Evolutionary conservation across 2,888 invertebrate genomes (phyloP), one percentile per base, ranked within the genome.

Genomic region (Ypsolopha sequella): DNA sequence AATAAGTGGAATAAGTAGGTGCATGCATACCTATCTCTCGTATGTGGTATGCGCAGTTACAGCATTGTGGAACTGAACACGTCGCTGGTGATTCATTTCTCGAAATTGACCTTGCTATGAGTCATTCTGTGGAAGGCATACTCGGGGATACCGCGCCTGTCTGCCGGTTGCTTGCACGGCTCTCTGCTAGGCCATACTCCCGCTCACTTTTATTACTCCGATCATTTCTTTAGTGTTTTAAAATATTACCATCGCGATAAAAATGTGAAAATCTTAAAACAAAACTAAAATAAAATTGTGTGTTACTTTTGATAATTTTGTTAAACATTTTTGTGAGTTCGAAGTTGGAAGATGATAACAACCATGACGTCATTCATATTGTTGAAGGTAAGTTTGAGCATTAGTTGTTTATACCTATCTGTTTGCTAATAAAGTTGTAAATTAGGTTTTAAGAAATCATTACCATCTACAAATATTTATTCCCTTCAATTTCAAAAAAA

Each of bases 91-190:
- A 87, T 85, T 87, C 87, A 87, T 85, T 85, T 85, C 85, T 87
- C 86, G 84, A 87, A 87, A 87, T 87, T 87, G 87, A 87, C 87
- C 87, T 87, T 86, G 87, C 85, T 78, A 86, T 87, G 87, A 87
- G 87, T 87, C 87, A 87, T 84, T 87, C 86, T 84, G 66, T 82
- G 80, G 81, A 80, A 84, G 84, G 85, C 86, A 86, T 84, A 85
- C 85, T 84, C 73, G 87, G 87, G 87, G 86, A 87, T 87, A 86
- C 86, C 87, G 87, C 57, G 84, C 84, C 79, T 84, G 85, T 81
- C 84, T 82, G 82, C 80, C 84, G 85, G 85, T 73, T 73, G 81
- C 75, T 76, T 70, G 73, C 73, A 79, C 52, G 51, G 51, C 8
- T 36, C 24, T 24, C 24, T n/a, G 10, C 34, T 13, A 41, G 50